Evolutionary conservation across 2,888 invertebrate species (phyloP).

Genomic region (Cosmia trapezina): DNA sequence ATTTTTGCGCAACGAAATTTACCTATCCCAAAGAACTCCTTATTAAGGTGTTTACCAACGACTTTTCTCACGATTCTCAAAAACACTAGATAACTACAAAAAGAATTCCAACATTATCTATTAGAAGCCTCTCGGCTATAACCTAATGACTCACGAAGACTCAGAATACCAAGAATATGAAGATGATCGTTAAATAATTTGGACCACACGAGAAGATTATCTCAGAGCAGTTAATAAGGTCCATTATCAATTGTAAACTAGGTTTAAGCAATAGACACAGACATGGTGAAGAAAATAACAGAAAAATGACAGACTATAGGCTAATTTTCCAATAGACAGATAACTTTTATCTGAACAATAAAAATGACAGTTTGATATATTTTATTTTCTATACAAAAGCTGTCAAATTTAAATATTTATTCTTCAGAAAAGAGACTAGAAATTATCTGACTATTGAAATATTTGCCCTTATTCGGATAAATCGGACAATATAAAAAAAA

Average conservation of each 20-base stretch:
- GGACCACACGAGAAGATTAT: background rate
- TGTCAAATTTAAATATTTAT: no score
- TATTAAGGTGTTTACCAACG: no score
- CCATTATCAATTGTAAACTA: no score
- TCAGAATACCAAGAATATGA: slow-evolving; percentile 9
- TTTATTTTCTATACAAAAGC: no score
- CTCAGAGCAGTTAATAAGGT: background rate
- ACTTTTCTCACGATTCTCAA: slow-evolving; percentile 3
- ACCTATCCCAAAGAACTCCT: background rate
- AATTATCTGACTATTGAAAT: no score
- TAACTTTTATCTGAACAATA: no score
- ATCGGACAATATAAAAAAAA: background rate
- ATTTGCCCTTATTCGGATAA: no score
- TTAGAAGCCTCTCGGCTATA: slow-evolving; percentile 1
- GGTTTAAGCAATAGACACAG: background rate
- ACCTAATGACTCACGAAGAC: slow-evolving; percentile 5
- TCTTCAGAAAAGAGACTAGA: no score
- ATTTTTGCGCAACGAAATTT: no score
- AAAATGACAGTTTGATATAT: no score
- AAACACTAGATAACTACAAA: background rate
- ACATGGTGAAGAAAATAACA: background rate
- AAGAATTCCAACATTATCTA: slow-evolving; percentile 12
- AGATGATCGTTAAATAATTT: slow-evolving; percentile 13
- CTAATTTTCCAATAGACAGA: no score
- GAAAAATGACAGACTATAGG: background rate